Base-by-base conservation (phyloP, 2,797 vertebrate genomes). In the Kryptopterus vitreolus region DNA sequence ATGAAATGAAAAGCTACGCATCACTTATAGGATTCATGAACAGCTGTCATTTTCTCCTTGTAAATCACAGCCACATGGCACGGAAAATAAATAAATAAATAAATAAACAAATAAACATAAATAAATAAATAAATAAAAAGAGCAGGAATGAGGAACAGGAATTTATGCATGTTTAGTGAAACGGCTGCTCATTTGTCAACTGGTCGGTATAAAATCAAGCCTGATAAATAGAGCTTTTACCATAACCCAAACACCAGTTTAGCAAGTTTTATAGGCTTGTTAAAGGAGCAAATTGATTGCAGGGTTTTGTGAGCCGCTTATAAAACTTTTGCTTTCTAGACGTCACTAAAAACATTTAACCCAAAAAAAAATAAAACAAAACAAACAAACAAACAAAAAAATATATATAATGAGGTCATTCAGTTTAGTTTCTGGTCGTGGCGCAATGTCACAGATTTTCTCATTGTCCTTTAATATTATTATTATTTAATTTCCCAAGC, bases 261-360 rank as follows among this genome's bases (percentile, higher is more conserved):
- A 74, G 24, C 22, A 33, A 55, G 48, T 12, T 80, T 74, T 74
- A 80, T 57, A 55, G 69, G 69, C 69, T 80, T 73, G 69, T 80
- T 61, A 73, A 80, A 65, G n/a, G 7, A 52, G 48, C 48, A 57
- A 55, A 66, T 55, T 53, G 78, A 79, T 73, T 79, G 46, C 55
- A 53, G 31, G 29, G 48, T 63, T 53, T 59, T 69, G 22, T 52
- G 58, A 61, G 46, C 57, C 33, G 13, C 20, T 52, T 38, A 63
- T 72, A 74, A 73, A 74, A 63, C n/a, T n/a, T n/a, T n/a, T n/a
- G n/a, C n/a, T n/a, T n/a, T 61, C 43, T 24, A 22, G 43, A 43
- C 20, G 31, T 15, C 24, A 50, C 22, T n/a, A 50, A 18, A 80
- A 53, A 80, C 35, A 62, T 46, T 4, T 62, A 26, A n/a, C n/a